Conservation (phyloP, 2,797 vertebrate genomes). For the Acipenser ruthenus region DNA sequence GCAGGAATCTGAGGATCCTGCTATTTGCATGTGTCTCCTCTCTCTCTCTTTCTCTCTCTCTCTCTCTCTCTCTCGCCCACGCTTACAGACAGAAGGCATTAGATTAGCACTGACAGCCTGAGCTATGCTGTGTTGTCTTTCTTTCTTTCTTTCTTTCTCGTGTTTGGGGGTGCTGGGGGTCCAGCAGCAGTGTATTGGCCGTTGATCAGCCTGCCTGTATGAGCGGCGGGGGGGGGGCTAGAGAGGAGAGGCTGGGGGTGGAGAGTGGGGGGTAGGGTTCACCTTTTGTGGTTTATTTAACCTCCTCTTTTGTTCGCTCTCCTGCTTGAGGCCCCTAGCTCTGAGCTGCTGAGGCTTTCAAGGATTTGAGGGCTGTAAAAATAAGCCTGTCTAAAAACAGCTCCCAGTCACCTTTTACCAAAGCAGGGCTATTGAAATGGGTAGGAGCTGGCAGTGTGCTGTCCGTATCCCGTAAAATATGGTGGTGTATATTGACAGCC, state of each 20-base stretch:
- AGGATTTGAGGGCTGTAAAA: no score
- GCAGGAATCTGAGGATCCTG: background rate
- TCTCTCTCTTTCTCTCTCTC: no score
- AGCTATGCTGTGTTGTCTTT: background rate
- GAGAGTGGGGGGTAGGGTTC: slow-evolving; percentile 32
- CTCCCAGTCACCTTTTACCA: no score
- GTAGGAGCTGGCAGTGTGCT: no score
- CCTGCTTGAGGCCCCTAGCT: no score
- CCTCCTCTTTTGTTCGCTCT: no score
- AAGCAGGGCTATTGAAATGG: no score
- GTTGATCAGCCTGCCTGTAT: slow-evolving; percentile 7
- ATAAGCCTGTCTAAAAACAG: no score
- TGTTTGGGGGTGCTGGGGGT: slow-evolving; percentile 21
- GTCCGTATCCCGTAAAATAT: no score
- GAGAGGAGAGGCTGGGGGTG: slow-evolving; percentile 16
- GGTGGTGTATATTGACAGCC: no score
- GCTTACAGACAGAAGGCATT: background rate
- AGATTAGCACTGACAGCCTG: slow-evolving; percentile 1
- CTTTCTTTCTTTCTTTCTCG: slow-evolving; percentile 23
- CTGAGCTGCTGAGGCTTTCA: no score
- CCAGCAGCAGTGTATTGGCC: slow-evolving; percentile 34
- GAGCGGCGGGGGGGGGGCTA: slow-evolving; percentile 1
- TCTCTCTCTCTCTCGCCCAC: background rate
- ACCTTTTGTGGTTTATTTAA: slow-evolving; percentile 16
- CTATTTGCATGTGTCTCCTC: background rate